Base-by-base conservation (phyloP, 2,888 invertebrate genomes). In the Drosophila cracens region DNA sequence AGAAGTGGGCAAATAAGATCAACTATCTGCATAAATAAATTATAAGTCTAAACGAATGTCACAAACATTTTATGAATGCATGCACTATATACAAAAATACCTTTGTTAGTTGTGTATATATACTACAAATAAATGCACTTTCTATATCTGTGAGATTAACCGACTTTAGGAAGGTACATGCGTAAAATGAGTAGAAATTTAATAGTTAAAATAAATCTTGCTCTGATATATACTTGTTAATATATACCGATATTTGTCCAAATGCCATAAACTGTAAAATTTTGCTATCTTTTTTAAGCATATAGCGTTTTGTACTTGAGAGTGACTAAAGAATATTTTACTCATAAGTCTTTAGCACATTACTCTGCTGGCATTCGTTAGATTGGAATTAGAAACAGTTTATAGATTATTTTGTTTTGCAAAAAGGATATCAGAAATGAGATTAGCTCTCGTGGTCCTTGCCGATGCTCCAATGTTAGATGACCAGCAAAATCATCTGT, bases 401-500 rank as follows among this genome's bases (percentile, higher is more conserved):
- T 25, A 25, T 25, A 7, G 21, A 33, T 25, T 27, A 16, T 60
- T 27, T 29, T 51, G 56, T 56, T 58, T 61, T 76, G 74, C 57
- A 75, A 94, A 95, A 95, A 95, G 95, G 95, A 95, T 95, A 95
- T 95, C 92, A 97, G 94, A 95, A 98, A 97, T 88, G 97, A 97
- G 93, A 98, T 98, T 92, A 98, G 95, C 95, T 98, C 98, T 93
- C 98, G 95, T 87, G 97, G 96, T 91, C 96, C 96, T 91, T 96
- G 96, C 91, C 98, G 96, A 94, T 99, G 99, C 93, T 99, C 99
- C 86, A 98, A 94, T 75, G 97, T 97, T 92, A 99, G 95, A 95
- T 99, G 99, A 90, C 98, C 97, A 82, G 98, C 97, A 94, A 99
- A 98, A 94, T 99, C 99, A 94, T 99, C 99, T 79, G 99, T 99